Evolutionary conservation across 2,113 vertebrate species (phyloP).

Genomic region (Ageneiosus marmoratus): DNA sequence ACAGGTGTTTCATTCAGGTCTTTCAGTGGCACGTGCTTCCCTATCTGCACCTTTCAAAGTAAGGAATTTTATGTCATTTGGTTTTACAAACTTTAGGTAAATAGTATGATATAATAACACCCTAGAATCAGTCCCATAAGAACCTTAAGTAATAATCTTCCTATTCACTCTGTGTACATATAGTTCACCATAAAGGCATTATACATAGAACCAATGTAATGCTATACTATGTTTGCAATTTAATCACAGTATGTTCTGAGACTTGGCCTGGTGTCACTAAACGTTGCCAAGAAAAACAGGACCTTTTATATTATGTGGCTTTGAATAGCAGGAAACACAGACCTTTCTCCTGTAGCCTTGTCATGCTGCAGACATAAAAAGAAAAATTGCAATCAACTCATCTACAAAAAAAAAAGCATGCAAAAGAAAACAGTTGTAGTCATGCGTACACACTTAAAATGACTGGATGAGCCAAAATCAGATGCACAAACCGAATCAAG

Average conservation of each 20-base stretch:
- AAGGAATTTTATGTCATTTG: too few relatives aligned
- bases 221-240: neutral
- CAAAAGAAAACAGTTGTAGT: neutral
- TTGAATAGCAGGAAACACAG: neutral
- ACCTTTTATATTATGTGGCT: too few relatives aligned
- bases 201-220: neutral
- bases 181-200: neutral
- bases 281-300: neutral
- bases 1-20: too few relatives aligned
- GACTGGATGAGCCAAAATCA: neutral
- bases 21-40: too few relatives aligned
- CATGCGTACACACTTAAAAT: neutral
- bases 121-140: too few relatives aligned
- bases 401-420: neutral
- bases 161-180: neutral
- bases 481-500: neutral
- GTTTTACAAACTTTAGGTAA: too few relatives aligned
- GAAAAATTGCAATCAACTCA: neutral
- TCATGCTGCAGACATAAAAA: slow-evolving; percentile 6
- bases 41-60: too few relatives aligned
- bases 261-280: neutral
- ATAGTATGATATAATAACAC: too few relatives aligned
- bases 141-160: too few relatives aligned
- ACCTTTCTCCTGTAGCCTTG: neutral
- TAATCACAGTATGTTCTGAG: neutral